These are phyloP conservation scores for Excalfactoria chinensis DNA, from an alignment of 2,113 vertebrate genomes.

Conservation along the genomic window DNA sequence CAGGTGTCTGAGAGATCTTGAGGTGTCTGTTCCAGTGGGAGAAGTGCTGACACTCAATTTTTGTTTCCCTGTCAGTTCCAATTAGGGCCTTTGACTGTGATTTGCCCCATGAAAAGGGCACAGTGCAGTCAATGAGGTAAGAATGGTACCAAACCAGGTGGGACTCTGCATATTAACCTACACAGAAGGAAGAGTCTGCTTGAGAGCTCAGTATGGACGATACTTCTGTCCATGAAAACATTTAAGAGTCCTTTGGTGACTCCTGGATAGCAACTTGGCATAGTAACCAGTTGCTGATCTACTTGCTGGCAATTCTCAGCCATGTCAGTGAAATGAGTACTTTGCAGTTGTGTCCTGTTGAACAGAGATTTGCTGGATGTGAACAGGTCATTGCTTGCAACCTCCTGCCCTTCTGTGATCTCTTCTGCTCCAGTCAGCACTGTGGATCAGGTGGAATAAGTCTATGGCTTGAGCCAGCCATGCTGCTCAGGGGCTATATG, in stretches of 20 bases:
- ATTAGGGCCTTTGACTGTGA: not conserved
- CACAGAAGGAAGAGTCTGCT: not conserved
- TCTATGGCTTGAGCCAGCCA: not conserved
- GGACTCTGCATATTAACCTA: not conserved
- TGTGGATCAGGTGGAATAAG: not conserved
- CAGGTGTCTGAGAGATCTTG: not conserved
- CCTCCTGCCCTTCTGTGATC: rapidly evolving
- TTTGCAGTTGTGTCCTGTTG: not conserved
- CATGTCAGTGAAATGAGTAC: not conserved
- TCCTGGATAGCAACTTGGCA: not conserved
- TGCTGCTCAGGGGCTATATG: not conserved
- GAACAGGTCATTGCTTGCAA: not conserved
- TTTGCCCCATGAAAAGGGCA: not conserved
- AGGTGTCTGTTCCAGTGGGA: not conserved
- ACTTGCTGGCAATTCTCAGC: not conserved
- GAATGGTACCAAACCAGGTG: not conserved
- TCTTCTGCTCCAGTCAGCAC: not conserved
- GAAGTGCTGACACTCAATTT: rapidly evolving
- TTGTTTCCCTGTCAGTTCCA: not conserved
- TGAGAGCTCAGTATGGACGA: not conserved
- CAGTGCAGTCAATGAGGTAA: not conserved
- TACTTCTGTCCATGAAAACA: rapidly evolving
- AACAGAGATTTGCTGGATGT: not conserved
- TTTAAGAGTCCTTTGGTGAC: not conserved
- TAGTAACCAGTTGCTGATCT: not conserved